Percentiles rank a stretch among this genome's conserved stretches.
phyloP scores from a whole-genome alignment of 2,797 vertebrate genomes.

The Dendrocincla tyrannina region DNA sequence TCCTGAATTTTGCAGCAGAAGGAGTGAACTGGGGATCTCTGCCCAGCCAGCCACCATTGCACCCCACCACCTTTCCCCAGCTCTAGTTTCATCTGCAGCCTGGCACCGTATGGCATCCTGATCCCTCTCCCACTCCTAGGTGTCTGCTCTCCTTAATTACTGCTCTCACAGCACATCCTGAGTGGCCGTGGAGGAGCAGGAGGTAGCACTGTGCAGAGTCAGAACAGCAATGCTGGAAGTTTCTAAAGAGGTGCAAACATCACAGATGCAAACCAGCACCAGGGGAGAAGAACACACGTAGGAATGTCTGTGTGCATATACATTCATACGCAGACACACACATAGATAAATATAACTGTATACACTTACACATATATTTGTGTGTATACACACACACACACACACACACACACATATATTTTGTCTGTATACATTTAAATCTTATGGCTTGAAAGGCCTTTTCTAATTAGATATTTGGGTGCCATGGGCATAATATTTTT shows the following conservation, averaged over 20 bases:
- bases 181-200: neutral
- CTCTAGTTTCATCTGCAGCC: neutral
- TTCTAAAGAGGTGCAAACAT: neutral
- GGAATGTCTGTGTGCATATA: neutral
- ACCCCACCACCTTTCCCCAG: neutral
- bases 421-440: neutral
- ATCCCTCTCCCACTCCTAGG: neutral
- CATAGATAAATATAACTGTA: neutral
- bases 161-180: neutral
- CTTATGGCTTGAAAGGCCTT: neutral
- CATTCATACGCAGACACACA: neutral
- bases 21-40: neutral
- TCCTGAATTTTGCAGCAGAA: neutral
- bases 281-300: rapidly evolving
- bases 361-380: neutral
- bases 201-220: neutral
- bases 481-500: neutral
- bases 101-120: neutral
- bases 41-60: neutral
- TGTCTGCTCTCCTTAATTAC: neutral
- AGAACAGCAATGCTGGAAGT: neutral
- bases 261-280: neutral
- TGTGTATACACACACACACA: neutral
- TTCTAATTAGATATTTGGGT: neutral
- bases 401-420: neutral